phyloP scores from a whole-genome alignment of 2,113 vertebrate genomes.

The Psittacus erithacus region DNA sequence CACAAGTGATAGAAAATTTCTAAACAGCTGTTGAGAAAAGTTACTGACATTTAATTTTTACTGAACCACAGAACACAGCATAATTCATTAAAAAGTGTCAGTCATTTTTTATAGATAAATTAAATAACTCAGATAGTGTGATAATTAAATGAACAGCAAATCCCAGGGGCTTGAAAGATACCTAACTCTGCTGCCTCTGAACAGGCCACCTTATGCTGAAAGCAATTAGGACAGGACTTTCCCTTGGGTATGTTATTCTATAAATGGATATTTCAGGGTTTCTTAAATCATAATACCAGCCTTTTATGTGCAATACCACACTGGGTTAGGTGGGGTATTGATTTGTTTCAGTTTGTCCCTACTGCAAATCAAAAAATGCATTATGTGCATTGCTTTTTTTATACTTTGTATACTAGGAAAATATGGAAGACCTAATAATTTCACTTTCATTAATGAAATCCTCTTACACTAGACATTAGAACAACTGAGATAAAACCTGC shows the following conservation, averaged over 20 bases:
- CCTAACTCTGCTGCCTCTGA: neutral
- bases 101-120: neutral
- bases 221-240: neutral
- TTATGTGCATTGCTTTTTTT: neutral
- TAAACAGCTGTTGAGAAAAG: neutral
- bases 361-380: neutral
- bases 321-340: neutral
- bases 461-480: neutral
- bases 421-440: neutral
- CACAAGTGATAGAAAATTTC: neutral
- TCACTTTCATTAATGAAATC: neutral
- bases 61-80: neutral
- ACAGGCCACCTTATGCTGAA: neutral
- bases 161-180: neutral
- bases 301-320: neutral
- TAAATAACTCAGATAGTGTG: neutral
- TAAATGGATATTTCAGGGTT: neutral
- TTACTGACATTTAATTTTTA: neutral
- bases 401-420: neutral
- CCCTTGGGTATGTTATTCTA: neutral
- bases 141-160: neutral
- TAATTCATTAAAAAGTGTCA: neutral
- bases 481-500: neutral
- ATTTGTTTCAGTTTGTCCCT: neutral
- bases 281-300: neutral